phyloP scores from a whole-genome alignment of 2,113 vertebrate genomes.

The Rostratula benghalensis region DNA sequence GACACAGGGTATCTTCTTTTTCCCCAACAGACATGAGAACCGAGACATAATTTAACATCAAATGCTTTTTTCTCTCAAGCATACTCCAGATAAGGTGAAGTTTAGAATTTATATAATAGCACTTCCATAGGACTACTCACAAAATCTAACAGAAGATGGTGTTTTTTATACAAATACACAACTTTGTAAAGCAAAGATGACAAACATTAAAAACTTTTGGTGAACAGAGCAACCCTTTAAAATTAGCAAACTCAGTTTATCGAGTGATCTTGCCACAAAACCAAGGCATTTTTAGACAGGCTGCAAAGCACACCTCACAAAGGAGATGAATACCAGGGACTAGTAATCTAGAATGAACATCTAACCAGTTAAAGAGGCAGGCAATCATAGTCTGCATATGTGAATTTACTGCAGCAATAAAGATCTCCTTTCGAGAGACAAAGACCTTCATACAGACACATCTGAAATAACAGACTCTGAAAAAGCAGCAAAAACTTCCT shows the following conservation, averaged over 20 bases:
- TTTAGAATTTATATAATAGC: neutral
- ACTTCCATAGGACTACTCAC: neutral
- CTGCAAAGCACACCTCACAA: neutral
- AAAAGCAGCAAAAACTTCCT: neutral
- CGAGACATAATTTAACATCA: neutral
- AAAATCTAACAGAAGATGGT: neutral
- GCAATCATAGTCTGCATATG: neutral
- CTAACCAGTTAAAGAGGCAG: neutral
- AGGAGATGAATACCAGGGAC: neutral
- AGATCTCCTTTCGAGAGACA: neutral
- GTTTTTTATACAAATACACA: neutral
- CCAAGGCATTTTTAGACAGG: neutral
- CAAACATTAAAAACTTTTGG: neutral
- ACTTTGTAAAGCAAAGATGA: neutral
- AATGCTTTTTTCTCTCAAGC: neutral
- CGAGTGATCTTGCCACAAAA: neutral
- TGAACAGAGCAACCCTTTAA: neutral
- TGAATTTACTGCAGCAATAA: neutral
- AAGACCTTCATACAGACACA: neutral
- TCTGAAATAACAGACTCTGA: neutral
- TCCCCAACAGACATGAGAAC: constrained; percentile 2
- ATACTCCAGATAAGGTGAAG: neutral
- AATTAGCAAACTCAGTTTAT: neutral
- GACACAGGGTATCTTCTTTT: neutral
- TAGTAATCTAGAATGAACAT: neutral